These are phyloP conservation scores for Trissonchulus latispiculum DNA, from an alignment of 2,888 invertebrate genomes.

Conservation along the genomic window DNA sequence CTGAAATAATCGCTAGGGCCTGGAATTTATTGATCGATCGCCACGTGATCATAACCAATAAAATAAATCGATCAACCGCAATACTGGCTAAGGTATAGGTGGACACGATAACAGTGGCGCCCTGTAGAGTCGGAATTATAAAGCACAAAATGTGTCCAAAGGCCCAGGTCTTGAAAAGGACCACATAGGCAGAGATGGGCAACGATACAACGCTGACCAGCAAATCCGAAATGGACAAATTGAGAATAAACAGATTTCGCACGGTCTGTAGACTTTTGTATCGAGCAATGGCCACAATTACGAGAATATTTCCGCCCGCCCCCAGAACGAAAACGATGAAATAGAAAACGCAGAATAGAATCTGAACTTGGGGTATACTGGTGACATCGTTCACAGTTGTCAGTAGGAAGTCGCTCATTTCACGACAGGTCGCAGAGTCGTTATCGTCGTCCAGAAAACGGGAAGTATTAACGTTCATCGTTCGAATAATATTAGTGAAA, in stretches of 20 bases:
- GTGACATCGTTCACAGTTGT: background rate
- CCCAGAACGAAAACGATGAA: background rate
- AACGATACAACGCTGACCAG: slow-evolving; percentile 1
- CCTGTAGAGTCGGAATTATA: background rate
- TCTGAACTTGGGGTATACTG: background rate
- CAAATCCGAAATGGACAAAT: slow-evolving; percentile 8
- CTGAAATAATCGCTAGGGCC: background rate
- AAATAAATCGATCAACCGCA: slow-evolving; percentile 3
- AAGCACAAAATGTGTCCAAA: background rate
- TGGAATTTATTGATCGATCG: background rate
- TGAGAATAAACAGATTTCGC: background rate
- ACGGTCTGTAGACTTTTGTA: slow-evolving; percentile 1
- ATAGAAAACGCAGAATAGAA: background rate
- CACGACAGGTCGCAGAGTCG: too few species aligned
- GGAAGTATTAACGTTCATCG: too few species aligned
- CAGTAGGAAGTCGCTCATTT: background rate
- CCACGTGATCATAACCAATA: background rate
- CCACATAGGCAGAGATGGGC: background rate
- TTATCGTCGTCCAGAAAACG: too few species aligned
- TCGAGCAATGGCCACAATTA: background rate
- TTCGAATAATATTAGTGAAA: too few species aligned
- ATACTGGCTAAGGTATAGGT: slow-evolving; percentile 5
- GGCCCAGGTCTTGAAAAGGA: background rate
- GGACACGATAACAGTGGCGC: background rate
- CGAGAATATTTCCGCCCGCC: background rate